Base-by-base conservation (phyloP, 2,888 invertebrate species). In the Phragmatobia fuliginosa region DNA sequence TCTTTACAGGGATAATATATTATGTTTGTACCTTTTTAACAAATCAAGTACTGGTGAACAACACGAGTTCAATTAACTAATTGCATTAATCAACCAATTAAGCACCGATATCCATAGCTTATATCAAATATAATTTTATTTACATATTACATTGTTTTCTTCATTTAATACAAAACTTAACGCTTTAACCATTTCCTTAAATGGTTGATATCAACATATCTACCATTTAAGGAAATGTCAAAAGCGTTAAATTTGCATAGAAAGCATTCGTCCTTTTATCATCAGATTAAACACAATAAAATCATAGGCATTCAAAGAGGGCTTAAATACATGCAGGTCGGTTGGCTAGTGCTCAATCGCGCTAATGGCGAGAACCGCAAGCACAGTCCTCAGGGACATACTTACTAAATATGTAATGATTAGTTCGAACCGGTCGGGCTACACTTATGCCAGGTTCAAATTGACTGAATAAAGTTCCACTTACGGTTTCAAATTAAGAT, bases 361-460 rank as follows among this genome's bases (percentile, higher is more conserved):
- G 81, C 93, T 94, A 94, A 94, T 94, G 92, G 94, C 87, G 87
- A 88, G 87, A 92, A 92, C 93, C 94, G 89, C 94, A 93, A 91
- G 90, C 90, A 88, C 89, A 90, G 87, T 90, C 92, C 89, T 90
- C 73, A 80, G 87, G 91, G 92, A 90, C 90, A 87, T 86, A 88
- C 92, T 89, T 90, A 91, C 91, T 92, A 92, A 92, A 94, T 93
- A 92, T 91, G 88, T 92, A 92, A 93, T 92, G 90, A 89, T 90
- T 91, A 91, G n/a, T 90, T 89, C 88, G 84, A 85, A 88, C 81
- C 88, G 85, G 86, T 81, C 87, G 86, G 85, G 82, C 85, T 88
- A 87, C 88, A 90, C 90, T 88, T 90, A 90, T 84, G 84, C 85
- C 79, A 80, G 77, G 79, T 85, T 86, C 83, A 82, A 82, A 90